Evolutionary conservation across 2,113 vertebrate species (phyloP), one percentile per base, ranked within the genome.

Genomic region (Acrocephalus arundinaceus): DNA sequence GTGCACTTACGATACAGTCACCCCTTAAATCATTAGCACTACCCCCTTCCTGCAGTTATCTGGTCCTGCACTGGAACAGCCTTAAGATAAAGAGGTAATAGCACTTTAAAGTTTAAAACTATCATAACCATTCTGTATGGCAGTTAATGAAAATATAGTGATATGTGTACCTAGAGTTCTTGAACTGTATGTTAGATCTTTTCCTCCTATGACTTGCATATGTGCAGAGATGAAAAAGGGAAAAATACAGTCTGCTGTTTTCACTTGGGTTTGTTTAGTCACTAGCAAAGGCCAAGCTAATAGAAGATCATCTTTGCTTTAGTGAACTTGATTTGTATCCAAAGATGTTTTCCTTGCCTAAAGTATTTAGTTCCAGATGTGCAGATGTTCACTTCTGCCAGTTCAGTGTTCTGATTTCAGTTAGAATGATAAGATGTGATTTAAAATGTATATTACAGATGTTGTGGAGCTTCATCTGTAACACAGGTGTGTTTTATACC

Each of bases 291-390:
- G 33, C 80, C 91, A 88, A 45, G 67, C 46, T 77, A 57, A 58
- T 57, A 62, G 67, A 80, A 80, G 51, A 85, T 85, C 37, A 31
- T 83, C 58, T 76, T 92, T 59, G 39, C 67, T 79, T 72, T 83
- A 77, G 68, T 74, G 59, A 86, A 66, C 74, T 66, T n/a, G 24
- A 68, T 78, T 88, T 86, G 49, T 66, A 45, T 90, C 76, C 75
- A 83, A 28, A 92, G 58, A 65, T 76, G 41, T 39, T 86, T 57
- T 89, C 74, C 31, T 85, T 89, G 62, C 55, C 28, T 70, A 9
- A 94, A 71, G 24, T 83, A 41, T 80, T 76, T 91, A 6, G n/a
- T 89, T 91, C 78, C 89, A 93, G 75, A 78, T 89, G 85, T 87
- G 84, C 55, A 75, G 41, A 71, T 70, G 46, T 35, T 95, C 49